phyloP scores from a whole-genome alignment of 2,113 vertebrate species.

The Vidua chalybeata region DNA sequence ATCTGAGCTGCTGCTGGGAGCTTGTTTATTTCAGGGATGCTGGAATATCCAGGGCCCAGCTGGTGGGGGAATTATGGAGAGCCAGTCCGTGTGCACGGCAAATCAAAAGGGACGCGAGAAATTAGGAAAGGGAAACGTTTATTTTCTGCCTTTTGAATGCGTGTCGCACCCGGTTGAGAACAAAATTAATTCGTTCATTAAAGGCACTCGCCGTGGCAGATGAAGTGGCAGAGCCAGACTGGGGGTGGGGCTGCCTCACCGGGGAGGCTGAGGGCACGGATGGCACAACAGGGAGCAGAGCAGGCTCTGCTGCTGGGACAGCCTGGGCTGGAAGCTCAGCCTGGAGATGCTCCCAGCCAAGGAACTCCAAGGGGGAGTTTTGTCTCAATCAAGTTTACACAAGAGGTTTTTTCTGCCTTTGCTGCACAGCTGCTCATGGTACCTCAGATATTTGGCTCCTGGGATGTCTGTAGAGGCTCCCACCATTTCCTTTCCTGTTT shows the following conservation, averaged over 20 bases:
- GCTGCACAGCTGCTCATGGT: background rate
- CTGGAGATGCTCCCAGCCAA: background rate
- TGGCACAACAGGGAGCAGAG: background rate
- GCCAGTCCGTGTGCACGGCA: accelerated
- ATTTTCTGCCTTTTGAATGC: background rate
- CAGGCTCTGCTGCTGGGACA: background rate
- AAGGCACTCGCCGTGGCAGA: background rate
- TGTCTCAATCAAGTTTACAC: background rate
- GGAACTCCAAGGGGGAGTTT: background rate
- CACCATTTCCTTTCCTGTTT: background rate
- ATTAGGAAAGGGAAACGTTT: constrained; percentile 47
- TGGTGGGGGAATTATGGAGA: background rate
- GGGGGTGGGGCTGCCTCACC: background rate
- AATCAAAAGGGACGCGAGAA: background rate
- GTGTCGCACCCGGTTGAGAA: background rate
- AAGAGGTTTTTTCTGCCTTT: background rate
- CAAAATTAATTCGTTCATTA: constrained; percentile 33
- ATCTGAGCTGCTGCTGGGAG: background rate
- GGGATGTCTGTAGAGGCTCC: background rate
- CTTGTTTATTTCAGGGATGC: background rate
- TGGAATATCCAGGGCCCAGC: background rate
- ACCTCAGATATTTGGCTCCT: background rate
- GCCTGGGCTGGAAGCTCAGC: background rate
- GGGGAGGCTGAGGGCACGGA: background rate
- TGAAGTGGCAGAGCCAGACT: background rate